Base-by-base conservation (phyloP, 2,797 vertebrate species). In the Simalia tracyae region DNA sequence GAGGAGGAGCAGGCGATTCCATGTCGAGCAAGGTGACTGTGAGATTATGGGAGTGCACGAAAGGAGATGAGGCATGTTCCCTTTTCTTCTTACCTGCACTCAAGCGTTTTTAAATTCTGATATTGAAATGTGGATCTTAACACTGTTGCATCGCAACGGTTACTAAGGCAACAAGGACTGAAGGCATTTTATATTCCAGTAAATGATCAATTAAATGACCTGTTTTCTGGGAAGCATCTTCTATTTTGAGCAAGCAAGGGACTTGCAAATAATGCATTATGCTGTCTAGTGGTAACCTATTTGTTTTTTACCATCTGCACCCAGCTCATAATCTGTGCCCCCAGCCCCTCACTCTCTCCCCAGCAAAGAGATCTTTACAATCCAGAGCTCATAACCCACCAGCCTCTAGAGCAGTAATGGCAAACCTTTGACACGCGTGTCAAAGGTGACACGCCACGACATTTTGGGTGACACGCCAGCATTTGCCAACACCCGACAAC, bases 161-260 rank as follows among this genome's bases (percentile, higher is more conserved):
- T 96, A 85, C 96, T 92, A 89, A 91, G 95, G 93, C 95, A 96
- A 96, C 96, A 86, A 81, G 93, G 93, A 90, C 90, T 91, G 59
- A 89, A 94, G 68, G 93, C 68, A 96, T 94, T 95, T 88, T 95
- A 90, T 95, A 95, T 94, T 95, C 88, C 90, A 92, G 95, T 93
- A 93, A 96, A 96, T 93, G 84, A 94, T 96, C 93, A 94, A 93
- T 95, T 92, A 95, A 96, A 91, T 96, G 95, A 95, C 94, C 95
- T 84, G 8, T 0, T 95, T 96, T 96, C 95, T 95, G 85, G 94
- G 57, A 68, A 88, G 86, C 57, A 24, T 93, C 54, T 84, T 93
- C 54, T 90, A 3, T 85, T 60, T 91, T 1, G 26, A 92, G 46
- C 89, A 89, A 85, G 28, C 91, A 87, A 92, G 46, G 66, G 93